Percentiles rank a stretch among this genome's conserved stretches.
phyloP scores from a whole-genome alignment of 2,888 invertebrate genomes.

The Vesta saturnalis region DNA sequence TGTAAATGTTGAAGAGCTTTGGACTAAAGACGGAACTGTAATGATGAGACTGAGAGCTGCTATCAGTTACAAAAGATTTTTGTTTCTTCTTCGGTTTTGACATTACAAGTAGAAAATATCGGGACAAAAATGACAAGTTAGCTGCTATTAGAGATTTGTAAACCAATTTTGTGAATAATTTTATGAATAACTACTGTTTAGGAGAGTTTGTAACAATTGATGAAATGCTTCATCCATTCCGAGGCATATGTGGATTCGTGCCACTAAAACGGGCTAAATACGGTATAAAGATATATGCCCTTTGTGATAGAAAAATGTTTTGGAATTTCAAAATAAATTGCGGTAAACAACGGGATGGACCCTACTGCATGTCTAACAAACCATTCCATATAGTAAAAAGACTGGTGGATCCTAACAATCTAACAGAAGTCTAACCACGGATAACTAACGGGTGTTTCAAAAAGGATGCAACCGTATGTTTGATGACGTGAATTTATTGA shows the following conservation, averaged over 20 bases:
- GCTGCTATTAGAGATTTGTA: not conserved
- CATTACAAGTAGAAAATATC: no score
- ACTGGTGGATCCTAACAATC: no score
- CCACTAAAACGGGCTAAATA: no score
- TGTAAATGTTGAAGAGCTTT: no score
- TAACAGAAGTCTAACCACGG: no score
- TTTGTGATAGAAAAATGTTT: not conserved
- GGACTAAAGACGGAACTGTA: not conserved
- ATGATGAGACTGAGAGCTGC: not conserved
- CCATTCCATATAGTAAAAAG: no score
- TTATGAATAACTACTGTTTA: slow-evolving; percentile 16
- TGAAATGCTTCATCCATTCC: slow-evolving; percentile 25
- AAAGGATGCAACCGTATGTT: no score
- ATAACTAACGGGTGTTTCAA: no score
- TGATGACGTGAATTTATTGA: no score
- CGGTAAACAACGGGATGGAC: no score
- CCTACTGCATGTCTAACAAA: not conserved
- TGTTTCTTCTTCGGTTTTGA: not conserved
- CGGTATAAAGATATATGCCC: not conserved
- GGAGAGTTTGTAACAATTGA: no score
- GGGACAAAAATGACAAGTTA: not conserved
- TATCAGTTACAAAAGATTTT: no score
- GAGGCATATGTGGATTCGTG: slow-evolving; percentile 31
- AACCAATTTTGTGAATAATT: slow-evolving; percentile 16
- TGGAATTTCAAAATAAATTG: not conserved